phyloP scores from a whole-genome alignment of 2,888 invertebrate genomes.

The Tenthredo livida region DNA sequence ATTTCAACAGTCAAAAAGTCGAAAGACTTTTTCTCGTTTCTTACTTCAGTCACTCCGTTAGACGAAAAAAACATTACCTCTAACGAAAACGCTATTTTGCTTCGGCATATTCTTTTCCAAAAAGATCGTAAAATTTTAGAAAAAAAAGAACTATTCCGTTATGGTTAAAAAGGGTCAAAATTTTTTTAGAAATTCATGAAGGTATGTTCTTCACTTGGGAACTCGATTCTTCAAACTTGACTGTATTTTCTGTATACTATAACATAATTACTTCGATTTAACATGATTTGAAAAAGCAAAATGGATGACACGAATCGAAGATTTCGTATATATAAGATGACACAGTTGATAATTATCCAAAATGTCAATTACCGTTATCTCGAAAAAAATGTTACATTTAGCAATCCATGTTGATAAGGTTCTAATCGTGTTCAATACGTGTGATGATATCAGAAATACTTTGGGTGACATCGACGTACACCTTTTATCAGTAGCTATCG shows the following conservation, averaged over 20 bases:
- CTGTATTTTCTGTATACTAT: too few species aligned
- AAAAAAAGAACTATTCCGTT: neutral
- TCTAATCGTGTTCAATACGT: slow-evolving; percentile 1
- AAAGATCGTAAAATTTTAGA: neutral
- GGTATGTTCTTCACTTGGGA: neutral
- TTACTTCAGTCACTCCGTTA: neutral
- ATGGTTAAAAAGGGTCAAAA: neutral
- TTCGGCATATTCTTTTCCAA: neutral
- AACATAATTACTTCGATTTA: too few species aligned
- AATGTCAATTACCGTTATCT: neutral
- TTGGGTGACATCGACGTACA: neutral
- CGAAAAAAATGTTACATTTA: neutral
- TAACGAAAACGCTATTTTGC: neutral
- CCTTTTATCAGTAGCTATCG: neutral
- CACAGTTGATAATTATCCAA: neutral
- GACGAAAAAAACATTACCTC: neutral
- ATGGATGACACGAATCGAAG: neutral
- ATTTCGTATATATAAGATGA: neutral
- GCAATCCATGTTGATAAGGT: neutral
- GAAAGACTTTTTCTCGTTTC: neutral
- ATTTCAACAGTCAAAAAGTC: neutral
- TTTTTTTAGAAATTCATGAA: neutral
- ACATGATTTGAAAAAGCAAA: too few species aligned
- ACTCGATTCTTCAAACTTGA: neutral
- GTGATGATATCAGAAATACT: neutral